Evolutionary conservation across 2,888 invertebrate genomes (phyloP), one percentile per base, ranked within the genome.

Genomic region (Pachymerium ferrugineum): DNA sequence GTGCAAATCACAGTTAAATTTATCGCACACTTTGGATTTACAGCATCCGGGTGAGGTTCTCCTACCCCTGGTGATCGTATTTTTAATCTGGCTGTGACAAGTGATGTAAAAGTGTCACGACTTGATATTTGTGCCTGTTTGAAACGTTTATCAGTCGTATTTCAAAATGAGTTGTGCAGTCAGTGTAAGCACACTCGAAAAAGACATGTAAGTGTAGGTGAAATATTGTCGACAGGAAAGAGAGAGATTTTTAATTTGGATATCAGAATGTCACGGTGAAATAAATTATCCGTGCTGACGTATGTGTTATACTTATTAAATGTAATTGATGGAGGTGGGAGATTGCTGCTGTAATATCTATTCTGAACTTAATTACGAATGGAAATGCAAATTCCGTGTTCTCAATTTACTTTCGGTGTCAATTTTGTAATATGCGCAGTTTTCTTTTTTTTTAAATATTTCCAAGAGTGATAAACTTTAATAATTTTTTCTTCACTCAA

Each of bases 21-120:
- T 47, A 47, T 47, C 16, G 47, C 22, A 19, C 4, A 19, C 47
- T 47, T 6, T 47, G 47, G 47, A 47, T 47, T 47, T 47, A 47
- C 47, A 47, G 47, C 47, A 47, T 47, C 19, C 47, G 47, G 47
- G 47, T 47, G 47, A 22, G 47, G n/a, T n/a, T n/a, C n/a, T n/a
- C 47, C 22, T 22, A 22, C 47, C 47, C 47, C 22, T 5, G 47
- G 19, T 3, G 47, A 19, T 47, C 47, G 19, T 47, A 47, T 47
- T 47, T 47, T 47, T 47, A 47, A 47, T 47, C 47, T 47, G 6
- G 19, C 16, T 22, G 16, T 19, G 47, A 47, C 47, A 47, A 4
- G 19, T 47, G 47, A 47, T 47, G 47, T 47, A 47, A 47, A 47
- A 47, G 19, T 47, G 47, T 47, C 47, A 47, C 19, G 19, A 47